These are phyloP conservation scores for Pardosa pseudoannulata DNA, from an alignment of 2,888 invertebrate genomes.

Conservation along the genomic window DNA sequence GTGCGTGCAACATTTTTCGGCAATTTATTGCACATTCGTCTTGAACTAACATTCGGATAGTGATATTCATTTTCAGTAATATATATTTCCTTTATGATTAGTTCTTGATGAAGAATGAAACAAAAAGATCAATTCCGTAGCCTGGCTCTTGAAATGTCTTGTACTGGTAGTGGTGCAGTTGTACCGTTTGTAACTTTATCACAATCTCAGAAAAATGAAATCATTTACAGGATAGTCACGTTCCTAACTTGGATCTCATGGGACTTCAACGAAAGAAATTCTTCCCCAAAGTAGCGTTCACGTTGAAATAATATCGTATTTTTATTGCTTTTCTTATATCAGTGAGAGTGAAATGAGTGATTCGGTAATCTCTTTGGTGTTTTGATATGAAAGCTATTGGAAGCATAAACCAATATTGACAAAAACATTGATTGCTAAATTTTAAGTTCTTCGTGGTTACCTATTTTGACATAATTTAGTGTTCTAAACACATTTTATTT, in stretches of 20 bases:
- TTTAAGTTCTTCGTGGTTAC: no score
- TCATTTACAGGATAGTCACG: constrained; percentile 57
- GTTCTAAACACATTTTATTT: no score
- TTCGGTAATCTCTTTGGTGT: background rate
- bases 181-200: background rate
- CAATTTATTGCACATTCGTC: background rate
- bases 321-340: background rate
- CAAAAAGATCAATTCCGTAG: background rate
- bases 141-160: background rate
- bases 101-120: background rate
- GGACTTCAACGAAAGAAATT: constrained; percentile 9
- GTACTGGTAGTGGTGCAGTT: background rate
- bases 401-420: no score
- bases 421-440: no score
- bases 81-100: background rate
- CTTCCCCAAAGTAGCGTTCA: constrained; percentile 7
- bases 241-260: constrained; percentile 30
- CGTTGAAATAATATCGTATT: constrained; percentile 18
- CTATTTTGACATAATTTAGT: no score
- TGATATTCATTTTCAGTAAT: background rate
- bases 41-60: background rate
- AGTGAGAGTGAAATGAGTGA: background rate
- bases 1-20: no score
- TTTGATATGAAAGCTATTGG: background rate
- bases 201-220: constrained; percentile 17